Conservation (phyloP, 2,797 vertebrate species). For the Bufotes viridis region DNA sequence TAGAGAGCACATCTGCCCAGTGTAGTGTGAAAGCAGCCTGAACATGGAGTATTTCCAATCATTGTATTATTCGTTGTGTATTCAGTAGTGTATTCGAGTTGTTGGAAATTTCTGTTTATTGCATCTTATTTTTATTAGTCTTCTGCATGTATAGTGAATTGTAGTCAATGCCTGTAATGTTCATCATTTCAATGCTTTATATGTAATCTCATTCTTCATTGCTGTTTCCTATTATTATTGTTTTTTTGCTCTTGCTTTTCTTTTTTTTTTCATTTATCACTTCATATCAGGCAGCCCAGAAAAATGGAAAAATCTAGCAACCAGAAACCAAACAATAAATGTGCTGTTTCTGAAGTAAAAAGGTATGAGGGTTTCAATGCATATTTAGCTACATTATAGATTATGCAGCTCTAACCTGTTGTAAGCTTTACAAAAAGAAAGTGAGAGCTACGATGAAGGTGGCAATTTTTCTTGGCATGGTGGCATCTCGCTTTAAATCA, state of each 20-base stretch:
- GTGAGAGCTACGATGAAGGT: neutral
- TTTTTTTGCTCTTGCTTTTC: conserved; percentile 73
- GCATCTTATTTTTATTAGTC: neutral
- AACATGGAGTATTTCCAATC: neutral
- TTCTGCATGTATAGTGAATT: neutral
- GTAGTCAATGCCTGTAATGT: neutral
- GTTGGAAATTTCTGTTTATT: neutral
- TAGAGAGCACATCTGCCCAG: neutral
- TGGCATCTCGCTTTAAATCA: neutral
- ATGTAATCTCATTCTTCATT: conserved; percentile 70
- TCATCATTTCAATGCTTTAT: conserved; percentile 42
- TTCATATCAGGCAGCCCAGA: conserved; percentile 86
- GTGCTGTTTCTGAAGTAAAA: conserved; percentile 83
- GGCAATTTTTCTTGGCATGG: neutral
- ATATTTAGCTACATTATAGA: conserved; percentile 4
- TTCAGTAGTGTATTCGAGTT: neutral
- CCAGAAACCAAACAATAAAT: conserved; percentile 87
- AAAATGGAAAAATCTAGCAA: conserved; percentile 89
- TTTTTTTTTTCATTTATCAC: conserved; percentile 73
- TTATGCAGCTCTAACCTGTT: neutral
- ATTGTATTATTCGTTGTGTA: neutral
- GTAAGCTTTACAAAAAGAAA: neutral
- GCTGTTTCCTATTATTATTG: conserved; percentile 67
- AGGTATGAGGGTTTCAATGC: conserved; percentile 79
- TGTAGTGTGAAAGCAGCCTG: neutral